Evolutionary conservation across 2,797 vertebrate species (phyloP).

Genomic region (Rhinella marina): DNA sequence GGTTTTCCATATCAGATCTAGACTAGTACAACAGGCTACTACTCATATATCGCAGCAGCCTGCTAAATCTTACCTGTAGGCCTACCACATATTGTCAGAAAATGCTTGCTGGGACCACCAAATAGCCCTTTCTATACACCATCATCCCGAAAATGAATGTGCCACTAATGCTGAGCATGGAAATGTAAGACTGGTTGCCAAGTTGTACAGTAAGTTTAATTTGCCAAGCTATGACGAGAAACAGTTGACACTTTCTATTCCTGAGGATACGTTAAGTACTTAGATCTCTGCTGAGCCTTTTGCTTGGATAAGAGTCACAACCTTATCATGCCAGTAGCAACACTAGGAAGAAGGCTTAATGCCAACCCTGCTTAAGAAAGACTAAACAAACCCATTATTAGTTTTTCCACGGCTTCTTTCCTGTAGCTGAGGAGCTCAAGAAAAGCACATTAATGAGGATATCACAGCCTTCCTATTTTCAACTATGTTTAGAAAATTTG

Average conservation of each 20-base stretch:
- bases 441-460: constrained; percentile 38
- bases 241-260: background rate
- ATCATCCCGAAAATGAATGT: background rate
- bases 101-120: background rate
- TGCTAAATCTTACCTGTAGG: background rate
- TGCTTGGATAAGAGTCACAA: constrained; percentile 13
- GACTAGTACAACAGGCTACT: no score
- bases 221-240: background rate
- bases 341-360: constrained; percentile 25
- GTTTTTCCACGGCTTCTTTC: constrained; percentile 32
- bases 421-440: background rate
- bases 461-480: constrained; percentile 48
- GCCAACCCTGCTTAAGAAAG: constrained; percentile 30
- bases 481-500: constrained; percentile 21
- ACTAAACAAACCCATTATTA: constrained; percentile 48
- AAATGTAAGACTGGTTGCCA: background rate
- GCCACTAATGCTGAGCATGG: background rate
- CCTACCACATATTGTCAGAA: background rate
- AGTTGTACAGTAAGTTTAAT: background rate
- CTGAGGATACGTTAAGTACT: background rate
- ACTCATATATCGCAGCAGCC: background rate
- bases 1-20: no score
- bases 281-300: background rate
- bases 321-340: constrained; percentile 31
- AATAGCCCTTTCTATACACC: background rate